phyloP scores from a whole-genome alignment of 2,888 invertebrate species.

The Bhutanitis thaidina region DNA sequence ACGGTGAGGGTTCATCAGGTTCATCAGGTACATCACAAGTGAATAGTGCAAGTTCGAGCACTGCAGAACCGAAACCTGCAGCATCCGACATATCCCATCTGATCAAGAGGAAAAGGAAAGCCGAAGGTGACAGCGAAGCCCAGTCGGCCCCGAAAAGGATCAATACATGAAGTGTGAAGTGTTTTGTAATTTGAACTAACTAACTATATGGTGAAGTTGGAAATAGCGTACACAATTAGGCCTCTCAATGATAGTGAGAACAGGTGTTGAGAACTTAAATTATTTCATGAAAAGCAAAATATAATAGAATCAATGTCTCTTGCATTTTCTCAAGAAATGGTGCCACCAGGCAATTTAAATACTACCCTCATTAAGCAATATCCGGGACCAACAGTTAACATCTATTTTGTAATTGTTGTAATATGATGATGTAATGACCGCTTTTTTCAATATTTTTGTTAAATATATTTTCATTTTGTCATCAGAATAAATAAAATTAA shows the following conservation, averaged over 20 bases:
- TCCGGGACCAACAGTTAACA: too few relatives aligned
- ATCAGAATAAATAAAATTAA: too few relatives aligned
- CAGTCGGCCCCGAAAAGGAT: constrained; percentile 82
- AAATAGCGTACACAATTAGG: not conserved
- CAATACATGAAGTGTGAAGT: constrained; percentile 46
- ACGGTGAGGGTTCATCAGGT: constrained; percentile 45
- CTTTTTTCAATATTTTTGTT: too few relatives aligned
- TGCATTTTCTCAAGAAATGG: too few relatives aligned
- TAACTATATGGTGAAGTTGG: not conserved
- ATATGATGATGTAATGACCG: too few relatives aligned
- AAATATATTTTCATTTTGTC: too few relatives aligned
- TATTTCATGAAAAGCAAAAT: too few relatives aligned
- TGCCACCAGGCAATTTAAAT: too few relatives aligned
- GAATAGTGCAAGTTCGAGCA: constrained; percentile 30
- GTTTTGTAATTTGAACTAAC: constrained; percentile 9
- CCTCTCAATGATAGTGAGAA: not conserved
- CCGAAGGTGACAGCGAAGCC: constrained; percentile 78
- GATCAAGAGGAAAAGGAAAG: constrained; percentile 87
- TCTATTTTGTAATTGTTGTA: too few relatives aligned
- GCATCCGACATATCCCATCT: constrained; percentile 90
- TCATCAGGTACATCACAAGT: constrained; percentile 34
- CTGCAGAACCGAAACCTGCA: constrained; percentile 78
- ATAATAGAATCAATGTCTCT: too few relatives aligned
- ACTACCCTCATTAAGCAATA: too few relatives aligned
- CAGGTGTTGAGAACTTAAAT: not conserved